Percentiles rank a stretch among this genome's conserved stretches.
These are phyloP conservation scores for Holocentrus rufus DNA, from an alignment of 2,797 vertebrate species.

Conservation along the genomic window DNA sequence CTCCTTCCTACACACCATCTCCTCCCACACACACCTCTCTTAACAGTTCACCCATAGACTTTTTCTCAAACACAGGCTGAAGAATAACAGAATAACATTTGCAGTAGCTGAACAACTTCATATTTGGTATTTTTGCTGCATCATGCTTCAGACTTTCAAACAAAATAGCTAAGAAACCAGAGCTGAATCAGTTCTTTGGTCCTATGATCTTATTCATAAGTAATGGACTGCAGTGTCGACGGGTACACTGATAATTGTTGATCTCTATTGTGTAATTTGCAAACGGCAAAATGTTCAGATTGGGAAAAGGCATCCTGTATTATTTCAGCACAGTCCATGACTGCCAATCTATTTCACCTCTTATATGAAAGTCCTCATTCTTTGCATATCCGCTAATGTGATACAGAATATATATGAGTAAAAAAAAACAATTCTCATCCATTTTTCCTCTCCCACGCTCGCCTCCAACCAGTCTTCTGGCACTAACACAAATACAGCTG, in stretches of 20 bases:
- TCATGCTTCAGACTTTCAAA: neutral
- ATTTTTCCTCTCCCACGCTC: neutral
- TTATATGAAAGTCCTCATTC: neutral
- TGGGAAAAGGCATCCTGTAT: neutral
- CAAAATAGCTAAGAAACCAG: neutral
- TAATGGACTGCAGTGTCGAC: too few relatives aligned
- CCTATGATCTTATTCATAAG: neutral
- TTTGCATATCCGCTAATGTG: neutral
- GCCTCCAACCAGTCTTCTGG: neutral
- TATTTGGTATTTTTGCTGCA: neutral
- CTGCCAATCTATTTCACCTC: neutral
- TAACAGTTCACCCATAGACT: slow-evolving; percentile 3
- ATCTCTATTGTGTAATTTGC: too few relatives aligned
- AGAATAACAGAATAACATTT: neutral
- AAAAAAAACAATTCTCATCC: neutral
- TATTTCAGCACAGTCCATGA: neutral
- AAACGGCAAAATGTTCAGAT: too few relatives aligned
- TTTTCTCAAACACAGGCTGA: neutral
- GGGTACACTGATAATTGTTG: too few relatives aligned
- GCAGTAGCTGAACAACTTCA: neutral
- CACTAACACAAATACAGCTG: neutral
- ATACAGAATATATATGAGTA: neutral
- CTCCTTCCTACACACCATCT: slow-evolving; percentile 1
- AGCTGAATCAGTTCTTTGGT: neutral
- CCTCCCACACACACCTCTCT: slow-evolving; percentile 24